Evolutionary conservation across 2,113 vertebrate species (phyloP), one percentile per base, ranked within the genome.

Genomic region (Andinoacara biseriatus): DNA sequence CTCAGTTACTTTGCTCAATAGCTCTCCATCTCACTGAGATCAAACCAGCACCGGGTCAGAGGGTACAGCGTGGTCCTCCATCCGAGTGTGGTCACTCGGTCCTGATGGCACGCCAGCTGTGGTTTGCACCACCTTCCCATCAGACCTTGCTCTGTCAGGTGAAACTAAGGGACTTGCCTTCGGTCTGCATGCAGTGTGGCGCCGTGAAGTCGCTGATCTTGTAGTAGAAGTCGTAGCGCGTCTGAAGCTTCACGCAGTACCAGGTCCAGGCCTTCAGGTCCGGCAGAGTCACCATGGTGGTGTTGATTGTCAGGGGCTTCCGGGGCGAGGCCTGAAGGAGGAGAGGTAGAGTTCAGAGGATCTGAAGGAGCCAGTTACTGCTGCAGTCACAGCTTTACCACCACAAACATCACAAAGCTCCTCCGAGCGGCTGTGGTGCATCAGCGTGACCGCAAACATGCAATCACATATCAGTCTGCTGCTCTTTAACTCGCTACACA

Each of bases 211-310:
- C 35, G 63, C 94, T 95, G 46, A 1, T 75, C 84, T 94, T 94
- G 11, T 63, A 76, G 88, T 93, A 90, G 84, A 18, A 93, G 60
- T 90, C 65, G 1, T 18, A 29, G 1, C 57, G 17, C 2, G 92
- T 81, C 83, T 92, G 91, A 52, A 95, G 69, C 1, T 38, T 89
- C 43, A 96, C 81, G 11, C 95, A 96, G 85, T 95, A 95, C 85
- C 40, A 65, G 0, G 94, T 94, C 93, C 89, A 87, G 52, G 80
- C 24, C 31, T 86, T 80, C 83, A 95, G 84, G 5, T 61, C 1
- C 0, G 92, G n/a, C 63, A 95, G 35, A 3, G 80, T 92, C 84
- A 94, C 88, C 57, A 93, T 0, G 38, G 81, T 93, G 56, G 4
- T 31, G 0, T 0, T 2, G 7, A 49, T 89, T 5, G 0, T 22